Base-by-base conservation (phyloP, 2,113 vertebrate species). In the Prolemur simus region DNA sequence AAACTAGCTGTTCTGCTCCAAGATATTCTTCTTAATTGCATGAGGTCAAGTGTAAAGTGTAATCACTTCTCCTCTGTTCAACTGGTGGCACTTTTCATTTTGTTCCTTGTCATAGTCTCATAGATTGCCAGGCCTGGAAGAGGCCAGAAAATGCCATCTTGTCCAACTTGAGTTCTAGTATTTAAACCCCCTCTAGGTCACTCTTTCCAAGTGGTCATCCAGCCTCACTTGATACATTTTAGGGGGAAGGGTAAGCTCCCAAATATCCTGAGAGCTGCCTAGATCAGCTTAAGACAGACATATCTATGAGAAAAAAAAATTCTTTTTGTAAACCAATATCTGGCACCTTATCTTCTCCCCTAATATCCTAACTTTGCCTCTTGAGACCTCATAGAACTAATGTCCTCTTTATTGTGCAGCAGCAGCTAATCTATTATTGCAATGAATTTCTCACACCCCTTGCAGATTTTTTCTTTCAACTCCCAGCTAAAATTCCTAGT, bases 1-100 rank as follows among this genome's bases (percentile, higher is more conserved):
- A 95, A 91, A 81, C 11, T 74, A 56, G 42, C 47, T 90, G 42
- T 49, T 94, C 84, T 91, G 58, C 49, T 94, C 17, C 8, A 88
- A 96, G 73, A 81, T 37, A 91, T 92, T 71, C 52, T 94, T 96
- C 64, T 96, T 95, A 97, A 96, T 77, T 95, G 52, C 68, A 68
- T 68, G 91, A 95, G 66, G 73, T 96, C 84, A 96, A 95, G 68
- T 74, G n/a, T 77, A 89, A 97, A 68, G 47, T 74, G 34, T 82
- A 85, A 96, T 89, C 27, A 42, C 82, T 78, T 92, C n/a, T 5
- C 49, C 91, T 96, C 60, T 84, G 25, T 82, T 94, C 84, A 95
- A 56, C 15, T 92, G 56, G 20, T 92, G 80, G 74, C n/a, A 88
- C 68, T 96, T 92, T 94, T 95, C 77, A 95, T 92, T 97, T 92